Evolutionary conservation across 2,797 vertebrate genomes (phyloP), one percentile per base, ranked within the genome.

Genomic region (Spizella passerina): DNA sequence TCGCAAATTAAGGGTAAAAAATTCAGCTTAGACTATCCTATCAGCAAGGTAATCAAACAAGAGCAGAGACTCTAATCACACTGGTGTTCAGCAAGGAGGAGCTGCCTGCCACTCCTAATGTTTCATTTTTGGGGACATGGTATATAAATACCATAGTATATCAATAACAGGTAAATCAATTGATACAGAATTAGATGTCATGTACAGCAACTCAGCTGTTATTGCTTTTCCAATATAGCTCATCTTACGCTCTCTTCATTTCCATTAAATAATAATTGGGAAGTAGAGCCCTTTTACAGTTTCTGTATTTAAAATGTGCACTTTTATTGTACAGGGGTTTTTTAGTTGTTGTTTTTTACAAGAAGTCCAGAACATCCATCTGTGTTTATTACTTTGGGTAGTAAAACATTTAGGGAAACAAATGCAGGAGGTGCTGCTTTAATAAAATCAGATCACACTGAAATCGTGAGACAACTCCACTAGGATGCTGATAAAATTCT

Each of bases 191-290:
- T 96, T 94, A 96, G 84, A 53, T 92, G 90, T 93, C 93, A 96
- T 94, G 95, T 96, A 94, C 84, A 91, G 86, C 91, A 95, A 93
- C 75, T 79, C 60, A 30, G 80, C 80, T 29, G 47, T 94, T 97
- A 97, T 94, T 97, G 91, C 95, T 97, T 97, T 97, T 93, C 95
- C 95, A 90, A 94, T 95, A 95, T n/a, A 90, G 68, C 71, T 89
- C 70, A 90, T 88, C 95, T 91, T 84, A 76, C 0, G 2, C 27
- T 94, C 77, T 85, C 94, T 92, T 96, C 73, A 86, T 96, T 96
- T 96, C 77, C 73, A 88, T 95, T 96, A 87, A 95, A 94, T 79
- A 95, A 94, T 90, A 94, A 73, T 73, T 75, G 75, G 73, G 57
- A 83, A 92, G 76, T 23, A 81, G 68, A 88, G 64, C 47, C 88